phyloP scores from a whole-genome alignment of 2,797 vertebrate genomes.

The Pangasius djambal region DNA sequence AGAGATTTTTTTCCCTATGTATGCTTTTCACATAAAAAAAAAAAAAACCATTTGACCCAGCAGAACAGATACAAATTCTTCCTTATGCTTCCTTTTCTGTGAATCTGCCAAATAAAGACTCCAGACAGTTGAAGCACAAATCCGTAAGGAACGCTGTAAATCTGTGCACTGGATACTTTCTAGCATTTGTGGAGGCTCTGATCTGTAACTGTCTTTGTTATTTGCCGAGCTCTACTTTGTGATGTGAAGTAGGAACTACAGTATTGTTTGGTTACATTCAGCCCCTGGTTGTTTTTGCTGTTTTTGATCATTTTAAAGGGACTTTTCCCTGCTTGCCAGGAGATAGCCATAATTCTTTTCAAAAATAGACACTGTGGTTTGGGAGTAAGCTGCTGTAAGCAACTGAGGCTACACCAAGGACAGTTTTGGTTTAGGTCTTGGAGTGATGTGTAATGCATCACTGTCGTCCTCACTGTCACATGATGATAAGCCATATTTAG shows the following conservation, averaged over 20 bases:
- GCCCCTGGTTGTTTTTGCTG: not conserved
- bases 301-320: constrained; percentile 20
- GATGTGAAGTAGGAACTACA: no score
- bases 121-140: not conserved
- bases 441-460: constrained; percentile 21
- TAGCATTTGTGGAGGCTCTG: constrained; percentile 1
- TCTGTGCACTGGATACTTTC: constrained; percentile 12
- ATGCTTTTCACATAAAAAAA: not conserved
- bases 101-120: constrained; percentile 22
- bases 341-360: constrained; percentile 41
- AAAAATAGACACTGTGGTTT: constrained; percentile 47
- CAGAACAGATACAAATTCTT: constrained; percentile 1
- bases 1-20: not conserved
- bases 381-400: constrained; percentile 34
- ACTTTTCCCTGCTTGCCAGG: constrained; percentile 27
- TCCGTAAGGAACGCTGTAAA: constrained; percentile 18
- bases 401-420: constrained; percentile 28
- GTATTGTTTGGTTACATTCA: not conserved
- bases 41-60: not conserved
- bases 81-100: constrained; percentile 26
- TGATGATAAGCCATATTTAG: not conserved
- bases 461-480: constrained; percentile 4
- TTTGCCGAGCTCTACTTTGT: not conserved
- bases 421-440: constrained; percentile 29
- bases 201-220: constrained; percentile 14